Evolutionary conservation across 1,140 invertebrate species (phyloP), one percentile per base, ranked within the genome.

Genomic region (Idris sp.): DNA sequence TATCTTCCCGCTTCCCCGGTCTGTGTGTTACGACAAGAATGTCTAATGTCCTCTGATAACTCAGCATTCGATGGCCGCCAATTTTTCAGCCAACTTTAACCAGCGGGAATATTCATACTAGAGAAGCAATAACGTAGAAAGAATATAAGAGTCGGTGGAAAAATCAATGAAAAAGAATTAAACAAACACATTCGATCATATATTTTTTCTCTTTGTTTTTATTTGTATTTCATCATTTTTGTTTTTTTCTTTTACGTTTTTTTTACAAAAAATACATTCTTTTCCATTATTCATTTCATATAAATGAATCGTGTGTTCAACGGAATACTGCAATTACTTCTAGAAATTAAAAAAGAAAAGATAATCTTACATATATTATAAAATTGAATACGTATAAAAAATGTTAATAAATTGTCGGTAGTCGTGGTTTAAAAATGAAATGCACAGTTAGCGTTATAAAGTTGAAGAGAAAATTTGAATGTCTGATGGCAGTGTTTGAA

Each of bases 211-310:
- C 59, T 64, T 31, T 59, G 40, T 64, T 54, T 65, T 76, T 76
- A 69, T 75, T 65, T 64, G 38, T 59, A 46, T 64, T 54, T 73
- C 35, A 58, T 73, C 41, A 4, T 48, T 28, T 56, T 76, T 71
- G 67, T 53, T 71, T 41, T 58, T 19, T 8, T 54, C n/a, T n/a
- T n/a, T n/a, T n/a, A n/a, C n/a, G n/a, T 0, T 65, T 76, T 76
- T 76, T 71, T 67, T 76, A 76, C 74, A 76, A 71, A 76, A 71
- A 76, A 76, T 76, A 76, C 65, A 71, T 76, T 67, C 65, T 71
- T 71, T 56, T 65, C 38, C 74, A 71, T 67, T 62, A 59, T 67
- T 67, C 54, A 43, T 71, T 65, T 68, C 44, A 68, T 71, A 54
- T 48, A 75, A 75, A 75, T 65, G 38, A 69, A 65, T 54, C 49